These are phyloP conservation scores for Leptopilina myrica DNA, from an alignment of 2,888 invertebrate species.

Conservation along the genomic window DNA sequence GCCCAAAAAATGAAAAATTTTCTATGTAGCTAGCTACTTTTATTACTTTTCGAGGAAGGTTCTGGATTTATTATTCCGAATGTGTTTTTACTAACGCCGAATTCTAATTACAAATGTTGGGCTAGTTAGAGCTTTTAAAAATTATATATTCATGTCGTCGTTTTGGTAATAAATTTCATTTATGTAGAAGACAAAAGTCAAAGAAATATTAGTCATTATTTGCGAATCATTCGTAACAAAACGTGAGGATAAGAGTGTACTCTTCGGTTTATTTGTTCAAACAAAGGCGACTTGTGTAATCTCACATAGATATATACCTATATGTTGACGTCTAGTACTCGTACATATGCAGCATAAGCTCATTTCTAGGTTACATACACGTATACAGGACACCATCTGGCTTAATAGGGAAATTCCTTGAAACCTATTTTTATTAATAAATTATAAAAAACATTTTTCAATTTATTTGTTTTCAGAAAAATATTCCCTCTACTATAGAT, in stretches of 20 bases:
- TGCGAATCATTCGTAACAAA: constrained; percentile 26
- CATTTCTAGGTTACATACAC: constrained; percentile 19
- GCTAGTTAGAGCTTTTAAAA: too few relatives aligned
- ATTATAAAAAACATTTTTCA: background rate
- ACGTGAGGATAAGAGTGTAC: constrained; percentile 39
- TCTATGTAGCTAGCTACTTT: background rate
- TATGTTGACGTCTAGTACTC: constrained; percentile 12
- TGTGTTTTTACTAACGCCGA: too few relatives aligned
- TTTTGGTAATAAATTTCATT: constrained; percentile 17
- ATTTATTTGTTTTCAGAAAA: background rate
- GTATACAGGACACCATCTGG: background rate
- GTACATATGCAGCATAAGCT: constrained; percentile 1
- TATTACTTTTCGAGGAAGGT: background rate
- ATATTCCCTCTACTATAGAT: background rate
- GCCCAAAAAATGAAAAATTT: background rate
- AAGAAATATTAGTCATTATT: constrained; percentile 38
- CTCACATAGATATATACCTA: constrained; percentile 1
- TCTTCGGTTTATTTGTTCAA: constrained; percentile 31
- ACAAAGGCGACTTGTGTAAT: constrained; percentile 39
- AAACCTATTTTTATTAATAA: background rate
- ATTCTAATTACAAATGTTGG: too few relatives aligned
- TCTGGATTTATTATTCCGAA: too few relatives aligned
- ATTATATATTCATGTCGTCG: background rate
- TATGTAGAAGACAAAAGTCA: constrained; percentile 5
- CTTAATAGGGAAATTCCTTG: constrained; percentile 9